Base-by-base conservation (phyloP, 2,888 invertebrate genomes). In the Sarcophaga variegata region DNA sequence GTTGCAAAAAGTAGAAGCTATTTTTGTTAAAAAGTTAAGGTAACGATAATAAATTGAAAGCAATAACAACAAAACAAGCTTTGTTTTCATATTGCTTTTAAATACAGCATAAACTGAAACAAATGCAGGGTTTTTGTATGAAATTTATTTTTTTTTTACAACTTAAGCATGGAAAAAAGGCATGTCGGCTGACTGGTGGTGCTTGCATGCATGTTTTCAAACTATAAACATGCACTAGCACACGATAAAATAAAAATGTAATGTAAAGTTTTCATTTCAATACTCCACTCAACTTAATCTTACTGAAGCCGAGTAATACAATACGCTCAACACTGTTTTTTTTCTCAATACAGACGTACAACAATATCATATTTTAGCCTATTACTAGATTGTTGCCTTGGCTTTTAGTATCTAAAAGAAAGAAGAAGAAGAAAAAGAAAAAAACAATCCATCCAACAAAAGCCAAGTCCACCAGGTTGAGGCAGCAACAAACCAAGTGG, bases 171-270 rank as follows among this genome's bases (percentile, higher is more conserved):
- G 25, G 17, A 0, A 67, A 20, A 10, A 64, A 76, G 20, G 37
- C 20, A 37, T 47, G 37, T 47, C 37, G 76, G 22, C 77, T 72
- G 2, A 60, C 72, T 47, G 8, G 4, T 71, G 47, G 62, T 70
- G 25, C 27, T 77, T 77, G 64, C 45, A 66, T 71, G 84, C 60
- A 76, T 76, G 75, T 70, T 79, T 71, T 59, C 25, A 75, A 80
- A 47, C 64, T 20, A 75, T 67, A 76, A 80, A 81, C 66, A 66
- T 81, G 66, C 71, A 84, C 22, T 62, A 71, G 25, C 71, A 67
- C 70, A 76, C 69, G 59, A 75, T 79, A 79, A 70, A 79, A 71
- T 59, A 81, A 62, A 75, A 54, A 88, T 89, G 86, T 90, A 89
- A 14, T 49, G 49, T 72, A 63, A 22, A 62, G 74, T 75, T 81